Conservation (phyloP, 2,113 vertebrate genomes). For the Ochotona curzoniae region DNA sequence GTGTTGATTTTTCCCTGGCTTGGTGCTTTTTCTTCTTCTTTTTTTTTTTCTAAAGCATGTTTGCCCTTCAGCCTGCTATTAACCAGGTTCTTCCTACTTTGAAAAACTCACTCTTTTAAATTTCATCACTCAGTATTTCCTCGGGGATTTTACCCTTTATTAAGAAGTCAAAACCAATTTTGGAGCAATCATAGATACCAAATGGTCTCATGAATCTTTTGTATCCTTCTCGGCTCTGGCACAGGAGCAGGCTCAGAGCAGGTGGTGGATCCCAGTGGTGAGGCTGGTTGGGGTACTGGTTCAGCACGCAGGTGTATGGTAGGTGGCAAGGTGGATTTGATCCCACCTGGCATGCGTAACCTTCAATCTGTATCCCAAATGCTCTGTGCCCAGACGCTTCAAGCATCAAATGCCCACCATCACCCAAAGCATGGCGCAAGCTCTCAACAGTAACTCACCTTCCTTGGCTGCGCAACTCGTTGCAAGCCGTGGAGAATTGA, state of each 20-base stretch:
- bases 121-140: constrained; percentile 78
- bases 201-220: constrained; percentile 69
- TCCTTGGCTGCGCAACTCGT: background rate
- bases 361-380: background rate
- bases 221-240: constrained; percentile 28
- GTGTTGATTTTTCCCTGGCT: constrained; percentile 67
- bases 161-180: constrained; percentile 82
- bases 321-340: no score
- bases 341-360: background rate
- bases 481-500: no score
- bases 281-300: accelerated
- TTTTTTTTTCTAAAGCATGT: constrained; percentile 56
- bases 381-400: background rate
- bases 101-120: constrained; percentile 79
- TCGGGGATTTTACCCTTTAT: constrained; percentile 69
- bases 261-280: background rate
- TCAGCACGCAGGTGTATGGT: accelerated
- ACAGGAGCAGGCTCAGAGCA: background rate
- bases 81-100: constrained; percentile 79
- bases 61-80: constrained; percentile 80
- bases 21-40: constrained; percentile 44
- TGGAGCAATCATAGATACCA: constrained; percentile 72
- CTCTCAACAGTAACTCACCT: background rate
- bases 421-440: background rate
- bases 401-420: background rate